These are phyloP conservation scores for Helobdella robusta DNA, from an alignment of 2,888 invertebrate species.

Conservation along the genomic window DNA sequence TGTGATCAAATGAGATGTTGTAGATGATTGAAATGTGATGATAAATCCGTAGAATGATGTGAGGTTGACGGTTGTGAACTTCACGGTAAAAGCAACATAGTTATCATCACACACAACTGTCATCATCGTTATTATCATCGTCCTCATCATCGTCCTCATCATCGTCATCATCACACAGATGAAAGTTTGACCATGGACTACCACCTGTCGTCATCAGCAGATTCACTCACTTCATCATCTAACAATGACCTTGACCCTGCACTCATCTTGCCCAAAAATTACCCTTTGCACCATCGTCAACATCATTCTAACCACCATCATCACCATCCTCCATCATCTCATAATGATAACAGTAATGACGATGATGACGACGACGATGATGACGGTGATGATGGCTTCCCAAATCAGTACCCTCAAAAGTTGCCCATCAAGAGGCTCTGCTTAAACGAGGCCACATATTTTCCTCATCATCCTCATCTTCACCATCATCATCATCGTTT, in stretches of 20 bases:
- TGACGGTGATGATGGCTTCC: too few relatives aligned
- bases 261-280: neutral
- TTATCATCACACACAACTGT: neutral
- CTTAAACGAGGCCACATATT: neutral
- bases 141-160: neutral
- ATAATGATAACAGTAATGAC: too few relatives aligned
- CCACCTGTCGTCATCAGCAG: neutral
- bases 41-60: too few relatives aligned
- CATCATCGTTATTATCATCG: slow-evolving; percentile 4
- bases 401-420: too few relatives aligned
- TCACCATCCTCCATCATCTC: neutral
- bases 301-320: too few relatives aligned
- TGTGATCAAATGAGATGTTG: too few relatives aligned
- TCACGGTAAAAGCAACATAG: neutral
- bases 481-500: slow-evolving; percentile 2
- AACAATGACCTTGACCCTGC: neutral
- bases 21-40: too few relatives aligned
- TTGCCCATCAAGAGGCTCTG: too few relatives aligned
- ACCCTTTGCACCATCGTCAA: neutral
- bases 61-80: too few relatives aligned
- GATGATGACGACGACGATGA: too few relatives aligned
- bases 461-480: slow-evolving; percentile 6
- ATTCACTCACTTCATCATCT: neutral
- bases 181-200: neutral
- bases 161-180: neutral